Evolutionary conservation across 2,113 vertebrate species (phyloP), one percentile per base, ranked within the genome.

Genomic region (Thryonomys swinderianus): DNA sequence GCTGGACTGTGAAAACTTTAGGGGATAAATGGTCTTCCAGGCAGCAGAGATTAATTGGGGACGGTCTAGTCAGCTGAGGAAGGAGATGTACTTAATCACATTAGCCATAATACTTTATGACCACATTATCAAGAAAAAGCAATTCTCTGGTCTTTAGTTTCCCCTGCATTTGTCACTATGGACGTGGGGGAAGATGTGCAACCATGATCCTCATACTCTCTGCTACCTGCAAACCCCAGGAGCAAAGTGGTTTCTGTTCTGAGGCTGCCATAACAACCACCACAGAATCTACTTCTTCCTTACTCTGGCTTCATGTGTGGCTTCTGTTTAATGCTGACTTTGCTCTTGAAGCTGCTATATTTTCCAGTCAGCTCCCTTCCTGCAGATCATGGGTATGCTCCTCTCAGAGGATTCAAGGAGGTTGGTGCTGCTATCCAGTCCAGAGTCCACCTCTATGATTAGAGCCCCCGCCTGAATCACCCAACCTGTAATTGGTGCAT

Each of bases 401-500:
- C 27, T 42, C 57, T 55, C 25, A 23, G 55, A 76, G 1, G 40
- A 3, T 7, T 59, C 9, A 25, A 9, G 25, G 40, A 21, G 21
- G 9, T 27, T 51, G 32, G 34, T 37, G 71, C 23, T 64, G 42
- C 23, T 16, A 7, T 64, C 11, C 73, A 51, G 32, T 2, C 8
- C 37, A 42, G 34, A 53, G 14, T 2, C 37, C 0, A 21, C 16
- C 16, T 62, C 5, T 62, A 2, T 4, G 5, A 2, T 61, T 2
- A n/a, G 4, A n/a, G 53, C 30, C 5, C 37, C 25, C 32, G n/a
- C 17, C 59, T 6, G 11, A 34, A 34, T 45, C 16, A 7, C 45
- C 4, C 5, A 1, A 20, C 12, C 11, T 6, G 1, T 1, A 1
- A 45, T 59, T 21, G 23, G 17, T 20, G 23, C 7, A 23, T 23